Base-by-base conservation (phyloP, 2,797 vertebrate species). In the Schizopygopsis pylzovi region DNA sequence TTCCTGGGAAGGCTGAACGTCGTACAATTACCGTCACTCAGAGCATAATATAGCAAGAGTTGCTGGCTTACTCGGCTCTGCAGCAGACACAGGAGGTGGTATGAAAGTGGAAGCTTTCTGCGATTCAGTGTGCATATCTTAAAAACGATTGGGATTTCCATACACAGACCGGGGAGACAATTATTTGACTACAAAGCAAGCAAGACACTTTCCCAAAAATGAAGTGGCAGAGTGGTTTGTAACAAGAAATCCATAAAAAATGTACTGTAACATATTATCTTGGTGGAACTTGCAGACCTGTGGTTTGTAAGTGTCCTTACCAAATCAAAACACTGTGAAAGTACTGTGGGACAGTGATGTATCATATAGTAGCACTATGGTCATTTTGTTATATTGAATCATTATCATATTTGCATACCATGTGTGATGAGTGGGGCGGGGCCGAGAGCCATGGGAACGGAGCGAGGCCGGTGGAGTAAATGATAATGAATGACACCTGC, bases 1-100 rank as follows among this genome's bases (percentile, higher is more conserved):
- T 82, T 80, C 76, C 39, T 41, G 49, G 67, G 25, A 37, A 84
- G 61, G 43, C 73, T 81, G 65, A 73, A 86, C 47, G 59, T 49
- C 25, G n/a, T 70, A 84, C 88, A 87, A 88, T 86, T 88, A 87
- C 83, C 84, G 81, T 88, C 86, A 89, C 47, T 89, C 87, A 89
- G 39, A 49, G 47, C 39, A 56, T 70, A 82, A 84, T 54, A 77
- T 28, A 47, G 54, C 81, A 80, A 41, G 28, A 76, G 82, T 52
- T 68, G 37, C 59, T 80, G 80, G 52, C 63, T n/a, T 49, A 33
- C 33, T 67, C 61, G 5, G 68, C 37, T 52, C 71, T 75, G 22
- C 39, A 1, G 59, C n/a, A 68, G 47, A 65, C 33, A 54, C 25
- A 54, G 63, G 63, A 61, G 28, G 71, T 22, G 82, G 65, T 28